A percentile compares a stretch with the other conserved stretches of the same genome.
These are phyloP conservation scores for Crocodylus rhombifer DNA, from an alignment of 2,797 vertebrate genomes.

Conservation along the genomic window DNA sequence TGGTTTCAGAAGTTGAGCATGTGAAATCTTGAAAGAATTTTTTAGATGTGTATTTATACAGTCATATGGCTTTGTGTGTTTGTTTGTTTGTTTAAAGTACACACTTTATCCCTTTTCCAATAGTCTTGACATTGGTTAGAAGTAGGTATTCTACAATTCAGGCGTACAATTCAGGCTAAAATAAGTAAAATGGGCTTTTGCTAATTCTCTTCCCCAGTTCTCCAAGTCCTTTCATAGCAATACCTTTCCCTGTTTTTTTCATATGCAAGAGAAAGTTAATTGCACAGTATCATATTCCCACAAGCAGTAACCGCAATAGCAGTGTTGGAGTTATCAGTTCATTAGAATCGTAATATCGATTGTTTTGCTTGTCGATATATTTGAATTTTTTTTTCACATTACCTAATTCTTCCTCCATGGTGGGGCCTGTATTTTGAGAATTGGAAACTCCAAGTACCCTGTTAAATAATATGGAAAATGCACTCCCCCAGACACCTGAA, in stretches of 20 bases:
- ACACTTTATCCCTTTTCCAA: neutral
- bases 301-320: neutral
- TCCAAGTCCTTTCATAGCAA: neutral
- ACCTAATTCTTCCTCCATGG: conserved; percentile 99
- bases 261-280: neutral
- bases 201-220: neutral
- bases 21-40: neutral
- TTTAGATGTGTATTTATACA: neutral
- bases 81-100: neutral
- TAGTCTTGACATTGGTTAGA: neutral
- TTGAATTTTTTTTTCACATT: conserved; percentile 57
- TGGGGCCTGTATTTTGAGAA: conserved; percentile 86
- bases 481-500: conserved; percentile 97
- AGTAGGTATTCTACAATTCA: too few species aligned
- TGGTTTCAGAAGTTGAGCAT: neutral
- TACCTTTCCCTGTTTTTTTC: neutral
- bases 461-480: conserved; percentile 98
- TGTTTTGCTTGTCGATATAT: neutral
- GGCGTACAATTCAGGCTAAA: neutral
- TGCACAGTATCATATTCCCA: neutral
- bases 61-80: neutral
- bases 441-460: conserved; percentile 92
- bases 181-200: neutral
- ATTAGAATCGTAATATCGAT: neutral
- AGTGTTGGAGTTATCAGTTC: neutral